Evolutionary conservation across 2,113 vertebrate species (phyloP).

Genomic region (Protomyctophum bolini): DNA sequence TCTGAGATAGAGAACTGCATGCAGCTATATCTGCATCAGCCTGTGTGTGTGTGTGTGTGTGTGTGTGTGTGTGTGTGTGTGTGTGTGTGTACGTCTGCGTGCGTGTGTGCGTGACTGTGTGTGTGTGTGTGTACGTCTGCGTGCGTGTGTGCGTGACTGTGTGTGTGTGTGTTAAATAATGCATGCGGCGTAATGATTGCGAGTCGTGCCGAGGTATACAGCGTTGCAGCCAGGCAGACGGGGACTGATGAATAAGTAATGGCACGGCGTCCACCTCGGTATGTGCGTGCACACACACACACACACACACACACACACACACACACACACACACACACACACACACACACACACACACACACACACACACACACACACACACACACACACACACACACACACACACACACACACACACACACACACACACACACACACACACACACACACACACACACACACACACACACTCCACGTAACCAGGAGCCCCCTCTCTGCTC

Average conservation of each 20-base stretch:
- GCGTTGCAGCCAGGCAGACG: constrained; percentile 72
- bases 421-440: no score
- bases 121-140: constrained; percentile 1
- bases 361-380: constrained; percentile 5
- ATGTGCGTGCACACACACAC: neutral
- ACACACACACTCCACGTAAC: constrained; percentile 34
- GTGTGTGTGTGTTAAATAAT: constrained; percentile 67
- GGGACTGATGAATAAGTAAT: constrained; percentile 75
- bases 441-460: neutral
- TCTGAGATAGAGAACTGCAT: constrained; percentile 58
- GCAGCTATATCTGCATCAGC: constrained; percentile 63
- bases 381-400: neutral
- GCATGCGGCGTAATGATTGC: constrained; percentile 72
- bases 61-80: constrained; percentile 24
- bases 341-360: neutral
- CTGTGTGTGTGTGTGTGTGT: constrained; percentile 2
- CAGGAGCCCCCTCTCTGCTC: constrained; percentile 39
- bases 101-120: neutral
- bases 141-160: constrained; percentile 1
- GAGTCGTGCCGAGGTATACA: constrained; percentile 70
- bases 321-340: no score
- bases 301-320: no score
- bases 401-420: no score
- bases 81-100: constrained; percentile 17
- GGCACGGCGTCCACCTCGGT: constrained; percentile 42